These are phyloP conservation scores for Diaprepes abbreviatus DNA, from an alignment of 2,888 invertebrate genomes.

Conservation along the genomic window DNA sequence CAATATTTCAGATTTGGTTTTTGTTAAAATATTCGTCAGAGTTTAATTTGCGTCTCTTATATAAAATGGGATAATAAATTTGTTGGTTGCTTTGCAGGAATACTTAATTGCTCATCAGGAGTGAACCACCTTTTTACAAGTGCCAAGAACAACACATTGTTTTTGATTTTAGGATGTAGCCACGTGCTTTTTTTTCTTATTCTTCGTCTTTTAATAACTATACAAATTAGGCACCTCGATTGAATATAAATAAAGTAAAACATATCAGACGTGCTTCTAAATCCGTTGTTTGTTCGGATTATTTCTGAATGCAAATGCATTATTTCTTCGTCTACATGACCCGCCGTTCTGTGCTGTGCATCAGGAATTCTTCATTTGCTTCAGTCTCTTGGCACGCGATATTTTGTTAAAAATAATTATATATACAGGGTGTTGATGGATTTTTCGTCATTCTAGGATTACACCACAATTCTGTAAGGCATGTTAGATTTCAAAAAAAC, in stretches of 20 bases:
- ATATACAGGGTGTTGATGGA: too few relatives aligned
- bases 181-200: constrained; percentile 21
- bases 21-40: too few relatives aligned
- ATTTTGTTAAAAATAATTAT: too few relatives aligned
- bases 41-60: too few relatives aligned
- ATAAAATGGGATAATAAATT: too few relatives aligned
- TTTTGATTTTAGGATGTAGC: neutral
- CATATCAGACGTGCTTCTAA: constrained; percentile 2
- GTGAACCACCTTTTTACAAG: constrained; percentile 19
- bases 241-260: constrained; percentile 23
- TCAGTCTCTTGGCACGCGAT: too few relatives aligned
- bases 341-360: neutral
- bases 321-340: neutral
- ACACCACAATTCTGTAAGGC: too few relatives aligned
- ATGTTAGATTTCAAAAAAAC: too few relatives aligned
- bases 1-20: too few relatives aligned
- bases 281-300: constrained; percentile 6
- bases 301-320: constrained; percentile 9
- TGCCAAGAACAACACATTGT: constrained; percentile 20
- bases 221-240: constrained; percentile 10
- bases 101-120: neutral
- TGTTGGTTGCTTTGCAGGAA: neutral
- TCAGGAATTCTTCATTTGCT: too few relatives aligned
- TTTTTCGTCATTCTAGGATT: too few relatives aligned
- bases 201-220: constrained; percentile 13